A percentile compares a stretch with the other conserved stretches of the same genome.
phyloP scores from a whole-genome alignment of 2,888 invertebrate species.

The Scaptomyza tumidula region DNA sequence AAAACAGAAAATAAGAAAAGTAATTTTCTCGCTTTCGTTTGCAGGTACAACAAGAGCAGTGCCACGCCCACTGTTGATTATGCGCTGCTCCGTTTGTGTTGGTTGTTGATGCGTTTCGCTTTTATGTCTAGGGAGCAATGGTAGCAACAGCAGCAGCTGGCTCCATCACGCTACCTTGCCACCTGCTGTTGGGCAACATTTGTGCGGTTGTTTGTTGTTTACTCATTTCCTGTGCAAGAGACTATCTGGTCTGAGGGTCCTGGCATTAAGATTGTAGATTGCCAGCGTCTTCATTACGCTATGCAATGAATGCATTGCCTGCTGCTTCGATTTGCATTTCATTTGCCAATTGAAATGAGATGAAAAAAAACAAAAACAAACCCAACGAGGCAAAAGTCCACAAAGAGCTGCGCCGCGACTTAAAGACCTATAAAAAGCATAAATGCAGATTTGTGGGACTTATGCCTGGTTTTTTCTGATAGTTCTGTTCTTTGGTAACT shows the following conservation, averaged over 20 bases:
- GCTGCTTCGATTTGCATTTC: conserved; percentile 67
- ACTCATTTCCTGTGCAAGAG: conserved; percentile 31
- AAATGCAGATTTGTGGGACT: conserved; percentile 12
- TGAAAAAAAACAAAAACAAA: neutral
- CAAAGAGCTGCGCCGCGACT: conserved; percentile 7
- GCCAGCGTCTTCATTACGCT: conserved; percentile 35
- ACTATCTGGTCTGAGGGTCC: conserved; percentile 4
- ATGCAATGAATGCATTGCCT: conserved; percentile 19
- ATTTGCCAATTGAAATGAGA: conserved; percentile 49
- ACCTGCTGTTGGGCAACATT: conserved; percentile 15
- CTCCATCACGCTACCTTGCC: conserved; percentile 3
- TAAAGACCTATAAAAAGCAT: conserved; percentile 22
- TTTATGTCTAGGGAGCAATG: conserved; percentile 37
- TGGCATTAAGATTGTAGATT: conserved; percentile 15
- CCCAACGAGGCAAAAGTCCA: neutral
- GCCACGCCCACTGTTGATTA: conserved; percentile 58
- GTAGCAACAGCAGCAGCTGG: conserved; percentile 5
- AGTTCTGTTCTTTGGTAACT: neutral
- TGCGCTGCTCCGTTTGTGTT: conserved; percentile 27
- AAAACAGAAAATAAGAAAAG: conserved; percentile 39
- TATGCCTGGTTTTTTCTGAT: conserved; percentile 7
- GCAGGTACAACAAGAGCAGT: conserved; percentile 49
- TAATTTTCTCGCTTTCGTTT: conserved; percentile 71
- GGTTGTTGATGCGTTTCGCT: conserved; percentile 49
- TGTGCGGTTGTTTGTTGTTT: conserved; percentile 38